Evolutionary conservation across 2,888 invertebrate genomes (phyloP), one percentile per base, ranked within the genome.

Genomic region (Hirtodrosophila trivittata): DNA sequence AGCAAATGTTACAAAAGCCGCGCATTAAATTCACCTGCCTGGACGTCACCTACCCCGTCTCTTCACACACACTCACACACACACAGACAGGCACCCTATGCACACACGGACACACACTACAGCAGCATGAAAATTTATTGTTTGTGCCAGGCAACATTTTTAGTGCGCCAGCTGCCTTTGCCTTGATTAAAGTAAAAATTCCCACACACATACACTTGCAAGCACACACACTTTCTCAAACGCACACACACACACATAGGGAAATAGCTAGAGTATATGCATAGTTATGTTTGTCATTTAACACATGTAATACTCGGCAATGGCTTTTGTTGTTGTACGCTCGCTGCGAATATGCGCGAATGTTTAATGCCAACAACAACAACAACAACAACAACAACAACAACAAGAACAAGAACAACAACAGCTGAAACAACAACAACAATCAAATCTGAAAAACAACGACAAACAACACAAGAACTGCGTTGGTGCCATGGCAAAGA

Each of bases 151-250:
- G 66, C 60, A 66, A 68, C 58, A 62, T 63, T 78, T 75, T 71
- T 51, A 72, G 72, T 76, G 80, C 51, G 66, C 60, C 59, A 67
- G 75, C 68, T 62, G 72, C 65, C 73, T 69, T 60, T 69, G 69
- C 65, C 75, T 77, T 83, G 81, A 80, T 83, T 80, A 80, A 80
- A 80, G 75, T 57, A 66, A 65, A 69, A 69, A 69, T 54, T 65
- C 57, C 25, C 55, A 46, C 9, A 46, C 42, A 18, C 28, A 32
- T 5, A 21, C 18, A 21, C 18, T 21, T 21, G 5, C 5, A 21
- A 21, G 18, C 43, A 50, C 35, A 25, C 12, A 28, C 8, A n/a
- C 18, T 13, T 8, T 25, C 14, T 10, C 10, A 26, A 0, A 13
- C 14, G 8, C 32, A 33, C 18, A 39, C 25, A 1, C 18, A 12